Base-by-base conservation (phyloP, 92 coral and sea anemone species). In the Epizoanthus rinbou region DNA sequence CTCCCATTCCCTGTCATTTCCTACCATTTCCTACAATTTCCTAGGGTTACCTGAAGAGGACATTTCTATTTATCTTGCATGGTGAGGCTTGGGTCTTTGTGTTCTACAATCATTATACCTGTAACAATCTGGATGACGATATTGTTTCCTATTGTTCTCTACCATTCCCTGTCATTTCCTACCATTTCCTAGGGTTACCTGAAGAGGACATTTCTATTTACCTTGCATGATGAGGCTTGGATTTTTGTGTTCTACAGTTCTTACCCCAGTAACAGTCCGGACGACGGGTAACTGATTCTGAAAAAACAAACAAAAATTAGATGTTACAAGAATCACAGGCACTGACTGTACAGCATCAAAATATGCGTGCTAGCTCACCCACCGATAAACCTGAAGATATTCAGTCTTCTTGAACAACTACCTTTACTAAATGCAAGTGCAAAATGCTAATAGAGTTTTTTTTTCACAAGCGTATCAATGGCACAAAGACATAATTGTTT, bases 21-120 rank as follows among this genome's bases (percentile, higher is more conserved):
- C 22, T 9, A 9, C 18, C 52, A 45, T 45, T 6, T 10, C 52
- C 52, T 25, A 63, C 7, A 3, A 35, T 35, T 33, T 23, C 50
- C 1, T 5, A 69, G 19, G 75, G 28, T 28, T 76, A 52, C 31
- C 67, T 24, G 65, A 0, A 8, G 21, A 33, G 65, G 28, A 76
- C 25, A 16, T 21, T 7, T 59, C 4, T 4, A 17, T 80, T 84
- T 85, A 93, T 97, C 91, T 86, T 23, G 97, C 98, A 80, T 95
- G 98, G 69, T 89, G 98, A 2, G 91, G 92, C 54, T 89, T 93
- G 50, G 85, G 75, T 63, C 71, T 91, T 84, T 95, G 98, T 4
- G 98, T 95, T 35, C 98, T 87, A 35, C 98, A 95, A 81, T 93
- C 91, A 23, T 82, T 89, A 3, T 97, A 97, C 98, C 98, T 93